Evolutionary conservation across 2,113 vertebrate species (phyloP).

Genomic region (Pelobates fuscus): DNA sequence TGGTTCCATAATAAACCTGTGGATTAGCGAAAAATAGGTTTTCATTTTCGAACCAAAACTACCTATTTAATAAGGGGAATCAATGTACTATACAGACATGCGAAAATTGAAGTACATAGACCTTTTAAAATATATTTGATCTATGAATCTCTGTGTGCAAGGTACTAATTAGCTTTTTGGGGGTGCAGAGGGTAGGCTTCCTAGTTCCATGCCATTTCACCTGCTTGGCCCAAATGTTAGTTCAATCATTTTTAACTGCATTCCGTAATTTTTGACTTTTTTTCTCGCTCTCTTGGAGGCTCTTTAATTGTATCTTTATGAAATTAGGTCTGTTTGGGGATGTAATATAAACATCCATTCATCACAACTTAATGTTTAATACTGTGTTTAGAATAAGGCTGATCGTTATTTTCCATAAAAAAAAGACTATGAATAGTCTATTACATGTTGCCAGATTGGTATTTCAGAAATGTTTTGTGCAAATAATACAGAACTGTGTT

Average conservation of each 20-base stretch:
- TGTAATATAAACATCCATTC: background rate
- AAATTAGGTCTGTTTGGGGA: background rate
- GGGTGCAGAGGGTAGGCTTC: too few relatives aligned
- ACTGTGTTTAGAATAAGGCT: background rate
- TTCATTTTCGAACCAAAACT: too few relatives aligned
- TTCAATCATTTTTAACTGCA: background rate
- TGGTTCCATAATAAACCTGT: too few relatives aligned
- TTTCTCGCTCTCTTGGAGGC: background rate
- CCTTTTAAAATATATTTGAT: too few relatives aligned
- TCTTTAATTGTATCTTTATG: background rate
- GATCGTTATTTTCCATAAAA: background rate
- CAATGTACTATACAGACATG: too few relatives aligned
- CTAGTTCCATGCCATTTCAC: too few relatives aligned
- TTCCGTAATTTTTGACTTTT: background rate
- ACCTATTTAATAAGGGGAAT: too few relatives aligned
- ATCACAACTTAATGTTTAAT: background rate
- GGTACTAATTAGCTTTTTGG: too few relatives aligned
- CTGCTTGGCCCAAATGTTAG: too few relatives aligned
- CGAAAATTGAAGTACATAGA: too few relatives aligned
- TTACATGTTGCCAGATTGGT: constrained; percentile 10
- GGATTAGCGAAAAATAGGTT: too few relatives aligned
- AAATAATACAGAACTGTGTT: constrained; percentile 7
- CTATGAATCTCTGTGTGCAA: too few relatives aligned
- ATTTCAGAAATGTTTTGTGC: constrained; percentile 31
- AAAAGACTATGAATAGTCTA: background rate